A percentile compares a stretch with the other conserved stretches of the same genome.
phyloP scores from a whole-genome alignment of 2,797 vertebrate species.

The Strix occidentalis region DNA sequence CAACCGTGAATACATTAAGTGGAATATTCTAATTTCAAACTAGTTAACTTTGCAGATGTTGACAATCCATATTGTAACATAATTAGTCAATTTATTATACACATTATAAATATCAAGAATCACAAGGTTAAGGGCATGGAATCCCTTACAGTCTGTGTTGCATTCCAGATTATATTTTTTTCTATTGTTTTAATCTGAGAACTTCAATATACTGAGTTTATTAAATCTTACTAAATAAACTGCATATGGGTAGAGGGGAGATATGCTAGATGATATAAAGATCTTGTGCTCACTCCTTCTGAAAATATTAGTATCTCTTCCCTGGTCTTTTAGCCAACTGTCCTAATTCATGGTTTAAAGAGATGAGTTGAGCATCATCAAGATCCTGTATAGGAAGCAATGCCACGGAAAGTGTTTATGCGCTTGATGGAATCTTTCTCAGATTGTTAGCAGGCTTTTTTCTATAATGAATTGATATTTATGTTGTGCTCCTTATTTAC shows the following conservation, averaged over 20 bases:
- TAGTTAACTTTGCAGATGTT: not conserved
- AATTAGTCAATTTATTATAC: slow-evolving; percentile 12
- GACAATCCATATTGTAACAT: not conserved
- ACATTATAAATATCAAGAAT: not conserved
- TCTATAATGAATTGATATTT: not conserved
- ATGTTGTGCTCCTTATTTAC: not conserved
- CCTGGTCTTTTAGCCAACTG: not conserved
- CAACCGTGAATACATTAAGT: not conserved
- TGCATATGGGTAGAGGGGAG: not conserved
- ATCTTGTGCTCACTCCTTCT: not conserved
- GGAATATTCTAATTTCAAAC: not conserved
- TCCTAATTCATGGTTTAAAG: not conserved
- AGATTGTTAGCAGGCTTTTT: not conserved
- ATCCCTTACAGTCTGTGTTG: not conserved
- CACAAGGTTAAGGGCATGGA: not conserved
- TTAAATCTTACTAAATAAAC: not conserved
- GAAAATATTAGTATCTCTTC: not conserved
- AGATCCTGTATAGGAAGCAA: not conserved
- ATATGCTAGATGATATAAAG: not conserved
- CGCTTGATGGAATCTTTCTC: not conserved
- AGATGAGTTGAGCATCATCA: not conserved
- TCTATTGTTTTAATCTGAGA: not conserved
- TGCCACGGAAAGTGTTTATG: not conserved
- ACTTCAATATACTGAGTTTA: not conserved
- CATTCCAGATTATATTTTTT: not conserved